Conservation (phyloP, 1,140 invertebrate genomes). For the Cyclina sinensis region DNA sequence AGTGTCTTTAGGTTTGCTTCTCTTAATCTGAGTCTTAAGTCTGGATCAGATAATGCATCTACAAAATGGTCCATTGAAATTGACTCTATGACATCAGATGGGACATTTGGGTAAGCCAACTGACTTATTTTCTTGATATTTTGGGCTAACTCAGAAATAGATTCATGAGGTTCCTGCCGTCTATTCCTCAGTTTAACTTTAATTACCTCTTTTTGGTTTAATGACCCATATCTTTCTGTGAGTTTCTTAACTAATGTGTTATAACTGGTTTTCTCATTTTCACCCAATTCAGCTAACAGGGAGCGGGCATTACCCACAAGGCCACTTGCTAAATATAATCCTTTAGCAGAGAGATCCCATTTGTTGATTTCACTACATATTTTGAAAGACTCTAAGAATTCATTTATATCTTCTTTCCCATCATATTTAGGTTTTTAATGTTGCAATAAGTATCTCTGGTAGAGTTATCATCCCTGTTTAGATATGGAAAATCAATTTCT, state of each 20-base stretch:
- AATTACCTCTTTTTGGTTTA: neutral
- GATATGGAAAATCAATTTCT: too few relatives aligned
- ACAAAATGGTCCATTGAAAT: slow-evolving; percentile 42
- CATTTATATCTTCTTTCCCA: too few relatives aligned
- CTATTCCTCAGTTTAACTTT: neutral
- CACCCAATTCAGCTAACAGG: too few relatives aligned
- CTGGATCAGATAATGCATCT: slow-evolving; percentile 26
- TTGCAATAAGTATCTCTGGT: too few relatives aligned
- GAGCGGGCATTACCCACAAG: too few relatives aligned
- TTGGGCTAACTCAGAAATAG: slow-evolving; percentile 7
- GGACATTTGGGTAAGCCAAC: slow-evolving; percentile 36
- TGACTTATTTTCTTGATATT: slow-evolving; percentile 16
- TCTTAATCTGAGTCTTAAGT: slow-evolving; percentile 27
- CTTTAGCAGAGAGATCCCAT: too few relatives aligned
- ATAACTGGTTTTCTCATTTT: slow-evolving; percentile 16
- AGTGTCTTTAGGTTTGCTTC: slow-evolving; percentile 35
- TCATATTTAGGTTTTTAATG: too few relatives aligned
- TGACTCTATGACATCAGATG: neutral
- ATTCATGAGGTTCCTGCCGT: neutral
- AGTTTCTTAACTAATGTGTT: neutral
- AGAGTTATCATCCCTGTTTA: too few relatives aligned
- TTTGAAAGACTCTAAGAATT: too few relatives aligned
- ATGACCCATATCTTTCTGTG: slow-evolving; percentile 10
- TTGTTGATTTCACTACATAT: too few relatives aligned
- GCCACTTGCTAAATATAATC: too few relatives aligned